Base-by-base conservation (phyloP, 2,888 invertebrate species). In the Luperina testacea region DNA sequence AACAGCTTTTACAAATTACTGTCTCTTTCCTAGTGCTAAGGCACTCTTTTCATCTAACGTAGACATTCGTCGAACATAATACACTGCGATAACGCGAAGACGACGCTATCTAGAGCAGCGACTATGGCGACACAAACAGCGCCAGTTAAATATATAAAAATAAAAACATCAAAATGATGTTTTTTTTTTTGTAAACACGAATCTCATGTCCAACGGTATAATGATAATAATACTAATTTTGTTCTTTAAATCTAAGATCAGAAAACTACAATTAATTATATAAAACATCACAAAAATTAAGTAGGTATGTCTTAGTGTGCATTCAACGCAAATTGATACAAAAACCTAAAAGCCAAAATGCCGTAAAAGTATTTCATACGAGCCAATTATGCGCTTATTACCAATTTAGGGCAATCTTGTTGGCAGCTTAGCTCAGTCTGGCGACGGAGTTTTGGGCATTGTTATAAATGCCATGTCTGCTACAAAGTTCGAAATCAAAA, bases 171-270 rank as follows among this genome's bases (percentile, higher is more conserved):
- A 64, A 74, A 70, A 68, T 69, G 38, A 45, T 72, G 48, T 45
- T 68, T 75, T 68, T 75, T 78, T 27, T 61, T 15, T 59, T 59
- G 64, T 78, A 51, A 79, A 81, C 73, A 86, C 70, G 65, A 71
- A 76, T 72, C 72, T 77, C 45, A 53, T 71, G 69, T 64, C 63
- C 74, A 75, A 80, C 82, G 72, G 79, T 80, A 76, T 53, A 80
- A 80, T 70, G 65, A 80, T 81, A 79, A 65, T 85, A 75, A 82
- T 88, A 77, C 64, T 61, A 85, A 85, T 83, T 73, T 69, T 57
- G 72, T 69, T 74, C 42, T 81, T 70, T 72, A n/a, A 73, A 76
- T 72, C 59, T 65, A 59, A 73, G 78, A 85, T 80, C 68, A 77
- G 86, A 85, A 53, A 82, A 78, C 70, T 42, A 74, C 69, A 71